Evolutionary conservation across 2,113 vertebrate genomes (phyloP), one percentile per base, ranked within the genome.

Genomic region (Corvus hawaiiensis): DNA sequence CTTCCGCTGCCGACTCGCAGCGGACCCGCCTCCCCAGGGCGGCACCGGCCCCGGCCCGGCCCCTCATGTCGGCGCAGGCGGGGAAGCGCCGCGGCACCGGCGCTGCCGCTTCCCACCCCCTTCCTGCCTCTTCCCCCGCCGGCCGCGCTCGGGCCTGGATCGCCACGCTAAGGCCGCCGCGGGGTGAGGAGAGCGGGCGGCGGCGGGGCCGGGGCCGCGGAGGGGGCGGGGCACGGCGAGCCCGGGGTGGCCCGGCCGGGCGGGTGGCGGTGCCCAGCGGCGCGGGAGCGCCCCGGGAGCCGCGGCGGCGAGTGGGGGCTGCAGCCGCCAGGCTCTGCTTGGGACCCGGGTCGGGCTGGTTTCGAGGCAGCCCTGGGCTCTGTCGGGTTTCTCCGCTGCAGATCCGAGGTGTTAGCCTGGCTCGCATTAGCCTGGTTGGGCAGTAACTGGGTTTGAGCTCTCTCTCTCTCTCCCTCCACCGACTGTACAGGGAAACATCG

Each of bases 51-150:
- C 23, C 28, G 48, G 46, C 58, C 51, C 24, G 17, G 44, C 94
- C 87, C 87, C 89, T 80, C 59, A 16, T 24, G 73, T 92, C 96
- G 93, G 97, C 97, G 97, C 96, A 97, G 97, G 97, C 95, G 92
- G 85, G 51, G 62, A 56, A 87, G 72, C 8, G 41, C 39, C 8
- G 11, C 54, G 68, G 83, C 35, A 48, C 51, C 41, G 78, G 80
- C 22, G 52, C 30, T 16, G 84, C 63, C 1, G 81, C 33, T 86
- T 90, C 63, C 87, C 76, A 30, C 16, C 64, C 27, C 18, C 30
- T 91, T 86, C 49, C 76, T 12, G 51, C 46, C 21, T 55, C 44
- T 35, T 35, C 22, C 9, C 32, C 55, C n/a, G 9, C 13, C 32
- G 43, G 75, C 58, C 33, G 80, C 33, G 35, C 41, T 32, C 10